Conservation (phyloP, 2,888 invertebrate genomes). For the Halocaridina rubra region DNA sequence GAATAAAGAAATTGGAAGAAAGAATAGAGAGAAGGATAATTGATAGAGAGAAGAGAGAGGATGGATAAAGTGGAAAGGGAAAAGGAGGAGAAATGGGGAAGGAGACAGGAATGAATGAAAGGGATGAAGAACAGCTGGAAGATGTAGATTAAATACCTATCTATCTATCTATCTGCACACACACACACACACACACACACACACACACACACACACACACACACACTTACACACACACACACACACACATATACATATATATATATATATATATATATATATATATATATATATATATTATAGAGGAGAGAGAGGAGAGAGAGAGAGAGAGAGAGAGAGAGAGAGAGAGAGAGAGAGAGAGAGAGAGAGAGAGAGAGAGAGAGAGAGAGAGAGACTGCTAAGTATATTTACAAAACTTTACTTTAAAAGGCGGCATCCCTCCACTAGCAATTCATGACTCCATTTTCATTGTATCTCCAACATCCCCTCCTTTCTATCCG, state of each 20-base stretch:
- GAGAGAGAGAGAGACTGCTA: neutral
- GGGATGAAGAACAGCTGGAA: neutral
- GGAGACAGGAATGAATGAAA: neutral
- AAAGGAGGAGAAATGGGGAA: constrained; percentile 7
- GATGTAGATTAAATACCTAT: neutral
- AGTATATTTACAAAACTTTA: neutral
- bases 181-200: no score
- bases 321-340: constrained; percentile 29
- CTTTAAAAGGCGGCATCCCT: neutral
- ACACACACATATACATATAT: neutral
- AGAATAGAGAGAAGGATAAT: constrained; percentile 2
- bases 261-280: neutral
- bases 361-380: neutral
- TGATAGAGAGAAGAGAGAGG: neutral
- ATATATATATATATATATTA: neutral
- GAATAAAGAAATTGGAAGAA: neutral
- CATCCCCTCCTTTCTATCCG: no score
- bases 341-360: constrained; percentile 25
- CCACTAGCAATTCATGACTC: no score
- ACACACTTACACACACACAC: constrained; percentile 1
- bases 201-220: constrained; percentile 1
- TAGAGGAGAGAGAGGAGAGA: no score
- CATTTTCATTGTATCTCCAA: no score
- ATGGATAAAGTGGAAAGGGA: constrained; percentile 2
- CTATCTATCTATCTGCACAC: no score